Conservation (phyloP, 2,797 vertebrate species). For the Sebastolobus alascanus region DNA sequence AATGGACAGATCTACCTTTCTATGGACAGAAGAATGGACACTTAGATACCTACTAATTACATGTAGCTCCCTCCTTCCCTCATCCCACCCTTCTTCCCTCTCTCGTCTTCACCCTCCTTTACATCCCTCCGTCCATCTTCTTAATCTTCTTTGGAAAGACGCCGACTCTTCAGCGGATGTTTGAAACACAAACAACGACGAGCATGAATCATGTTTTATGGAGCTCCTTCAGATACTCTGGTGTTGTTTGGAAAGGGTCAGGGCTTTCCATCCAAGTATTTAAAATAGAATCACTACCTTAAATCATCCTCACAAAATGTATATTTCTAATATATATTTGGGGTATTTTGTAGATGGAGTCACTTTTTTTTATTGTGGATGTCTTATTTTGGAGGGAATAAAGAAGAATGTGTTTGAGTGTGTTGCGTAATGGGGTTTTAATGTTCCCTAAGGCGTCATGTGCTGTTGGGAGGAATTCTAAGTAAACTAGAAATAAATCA, state of each 20-base stretch:
- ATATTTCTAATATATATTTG: background rate
- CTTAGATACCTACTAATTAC: background rate
- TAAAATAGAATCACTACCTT: background rate
- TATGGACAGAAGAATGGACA: background rate
- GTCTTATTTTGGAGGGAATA: too few species aligned
- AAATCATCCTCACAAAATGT: background rate
- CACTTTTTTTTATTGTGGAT: background rate
- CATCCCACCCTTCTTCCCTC: background rate
- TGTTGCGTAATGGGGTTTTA: background rate
- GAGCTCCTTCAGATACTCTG: constrained; percentile 4
- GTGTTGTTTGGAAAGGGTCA: background rate
- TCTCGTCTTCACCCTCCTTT: background rate
- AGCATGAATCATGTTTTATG: constrained; percentile 10
- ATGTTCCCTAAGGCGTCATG: background rate
- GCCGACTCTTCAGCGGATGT: background rate
- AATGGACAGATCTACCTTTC: background rate
- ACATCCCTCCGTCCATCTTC: background rate
- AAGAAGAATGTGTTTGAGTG: background rate
- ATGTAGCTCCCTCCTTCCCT: background rate
- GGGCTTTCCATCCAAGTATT: background rate
- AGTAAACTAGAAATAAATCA: background rate
- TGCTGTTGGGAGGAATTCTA: background rate
- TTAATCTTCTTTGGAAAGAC: background rate
- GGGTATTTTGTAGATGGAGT: background rate
- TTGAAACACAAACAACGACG: background rate